A percentile compares a stretch with the other conserved stretches of the same genome.
Conservation (phyloP, 2,888 invertebrate species). For the Meandrusa payeni region DNA sequence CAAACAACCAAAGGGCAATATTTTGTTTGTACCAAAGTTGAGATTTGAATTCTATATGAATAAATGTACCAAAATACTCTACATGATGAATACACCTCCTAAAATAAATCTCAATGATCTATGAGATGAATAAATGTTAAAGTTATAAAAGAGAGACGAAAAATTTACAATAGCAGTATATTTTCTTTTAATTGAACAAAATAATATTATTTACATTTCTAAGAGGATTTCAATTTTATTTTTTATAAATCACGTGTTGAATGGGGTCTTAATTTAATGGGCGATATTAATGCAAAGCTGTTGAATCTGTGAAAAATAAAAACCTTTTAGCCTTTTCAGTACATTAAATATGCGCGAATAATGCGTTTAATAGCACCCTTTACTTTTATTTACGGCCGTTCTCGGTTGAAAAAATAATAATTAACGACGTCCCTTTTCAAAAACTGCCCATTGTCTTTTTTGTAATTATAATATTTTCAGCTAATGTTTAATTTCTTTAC, state of each 20-base stretch:
- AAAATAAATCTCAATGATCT: too few relatives aligned
- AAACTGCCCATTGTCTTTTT: conserved; percentile 60
- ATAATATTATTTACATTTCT: conserved; percentile 21
- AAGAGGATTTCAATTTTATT: conserved; percentile 36
- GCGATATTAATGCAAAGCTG: conserved; percentile 67
- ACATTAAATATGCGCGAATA: conserved; percentile 78
- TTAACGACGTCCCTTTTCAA: conserved; percentile 63
- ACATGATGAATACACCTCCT: too few relatives aligned
- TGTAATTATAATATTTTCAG: conserved; percentile 50
- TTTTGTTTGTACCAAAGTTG: too few relatives aligned
- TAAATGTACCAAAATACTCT: too few relatives aligned
- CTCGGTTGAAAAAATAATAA: conserved; percentile 65
- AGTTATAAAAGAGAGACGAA: too few relatives aligned
- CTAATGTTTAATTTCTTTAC: conserved; percentile 25
- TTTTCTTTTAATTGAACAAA: background rate
- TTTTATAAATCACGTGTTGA: conserved; percentile 58
- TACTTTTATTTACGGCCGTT: conserved; percentile 72
- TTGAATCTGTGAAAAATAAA: conserved; percentile 65
- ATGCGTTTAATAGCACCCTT: conserved; percentile 79
- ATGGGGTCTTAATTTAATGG: conserved; percentile 61
- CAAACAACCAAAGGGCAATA: too few relatives aligned
- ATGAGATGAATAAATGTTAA: too few relatives aligned
- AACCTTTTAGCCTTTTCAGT: conserved; percentile 73
- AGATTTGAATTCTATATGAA: too few relatives aligned
- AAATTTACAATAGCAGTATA: too few relatives aligned